phyloP scores from a whole-genome alignment of 2,113 vertebrate species.

The cattle (Bos taurus) region DNA sequence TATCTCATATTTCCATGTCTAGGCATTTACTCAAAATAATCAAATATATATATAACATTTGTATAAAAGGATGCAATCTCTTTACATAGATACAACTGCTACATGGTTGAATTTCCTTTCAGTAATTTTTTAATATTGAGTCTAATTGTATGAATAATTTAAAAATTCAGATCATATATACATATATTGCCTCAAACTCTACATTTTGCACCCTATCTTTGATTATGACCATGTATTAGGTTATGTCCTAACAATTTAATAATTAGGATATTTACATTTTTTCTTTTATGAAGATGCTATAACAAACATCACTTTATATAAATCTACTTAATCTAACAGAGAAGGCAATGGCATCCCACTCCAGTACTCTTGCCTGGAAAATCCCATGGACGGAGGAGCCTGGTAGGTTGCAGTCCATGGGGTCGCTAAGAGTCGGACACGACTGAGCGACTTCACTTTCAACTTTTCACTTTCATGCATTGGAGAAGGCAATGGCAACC shows the following conservation, averaged over 20 bases:
- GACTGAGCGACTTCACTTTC: too few species aligned
- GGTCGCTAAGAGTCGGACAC: too few species aligned
- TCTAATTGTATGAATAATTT: background rate
- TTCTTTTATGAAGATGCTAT: background rate
- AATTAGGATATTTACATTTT: background rate
- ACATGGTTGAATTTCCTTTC: background rate
- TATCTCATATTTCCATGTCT: background rate
- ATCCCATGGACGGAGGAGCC: too few species aligned
- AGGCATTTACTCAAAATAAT: conserved; percentile 17
- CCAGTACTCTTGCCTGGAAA: too few species aligned
- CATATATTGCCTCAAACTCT: background rate
- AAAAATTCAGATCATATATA: background rate
- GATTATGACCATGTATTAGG: background rate
- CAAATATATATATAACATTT: background rate
- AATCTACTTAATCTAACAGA: background rate
- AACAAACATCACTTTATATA: background rate
- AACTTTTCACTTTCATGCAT: too few species aligned
- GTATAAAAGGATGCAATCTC: background rate
- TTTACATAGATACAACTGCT: background rate
- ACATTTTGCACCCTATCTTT: background rate
- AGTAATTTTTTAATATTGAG: background rate
- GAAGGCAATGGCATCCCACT: too few species aligned
- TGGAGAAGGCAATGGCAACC: too few species aligned
- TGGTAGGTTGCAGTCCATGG: too few species aligned
- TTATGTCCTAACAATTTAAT: background rate